These are phyloP conservation scores for Ceratothoa steindachneri DNA, from an alignment of 2,888 invertebrate genomes.

Conservation along the genomic window DNA sequence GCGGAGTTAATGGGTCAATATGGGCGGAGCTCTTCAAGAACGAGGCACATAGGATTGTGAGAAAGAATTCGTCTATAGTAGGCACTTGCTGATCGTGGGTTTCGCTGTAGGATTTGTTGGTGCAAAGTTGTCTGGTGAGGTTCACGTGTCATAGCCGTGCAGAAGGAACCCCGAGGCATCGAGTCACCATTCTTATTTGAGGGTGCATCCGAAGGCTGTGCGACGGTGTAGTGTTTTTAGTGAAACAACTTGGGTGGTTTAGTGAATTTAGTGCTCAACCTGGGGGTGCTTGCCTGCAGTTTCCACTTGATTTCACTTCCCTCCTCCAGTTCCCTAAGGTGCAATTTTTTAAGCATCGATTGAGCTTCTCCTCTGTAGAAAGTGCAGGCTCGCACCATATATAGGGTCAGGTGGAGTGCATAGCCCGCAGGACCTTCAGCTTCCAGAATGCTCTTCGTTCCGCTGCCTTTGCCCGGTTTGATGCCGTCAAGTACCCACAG, in stretches of 20 bases:
- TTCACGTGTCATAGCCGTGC: background rate
- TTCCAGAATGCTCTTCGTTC: slow-evolving; percentile 45
- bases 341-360: background rate
- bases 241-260: too few species aligned
- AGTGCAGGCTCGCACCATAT: slow-evolving; percentile 3
- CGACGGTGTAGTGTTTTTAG: background rate
- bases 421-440: background rate
- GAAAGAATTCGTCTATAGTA: background rate
- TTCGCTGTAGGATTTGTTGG: background rate
- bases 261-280: background rate
- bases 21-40: background rate
- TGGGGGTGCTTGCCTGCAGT: slow-evolving; percentile 3
- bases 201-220: background rate
- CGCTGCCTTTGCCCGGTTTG: slow-evolving; percentile 44
- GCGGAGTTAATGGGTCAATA: slow-evolving; percentile 4
- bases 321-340: too few species aligned
- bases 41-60: background rate
- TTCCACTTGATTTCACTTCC: background rate
- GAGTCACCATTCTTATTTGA: background rate
- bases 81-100: slow-evolving; percentile 5
- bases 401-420: too few species aligned
- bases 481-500: slow-evolving; percentile 44
- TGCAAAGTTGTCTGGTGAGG: background rate
- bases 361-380: background rate
- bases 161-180: background rate